Base-by-base conservation (phyloP, 1,140 invertebrate genomes). In the Adelges cooleyi region DNA sequence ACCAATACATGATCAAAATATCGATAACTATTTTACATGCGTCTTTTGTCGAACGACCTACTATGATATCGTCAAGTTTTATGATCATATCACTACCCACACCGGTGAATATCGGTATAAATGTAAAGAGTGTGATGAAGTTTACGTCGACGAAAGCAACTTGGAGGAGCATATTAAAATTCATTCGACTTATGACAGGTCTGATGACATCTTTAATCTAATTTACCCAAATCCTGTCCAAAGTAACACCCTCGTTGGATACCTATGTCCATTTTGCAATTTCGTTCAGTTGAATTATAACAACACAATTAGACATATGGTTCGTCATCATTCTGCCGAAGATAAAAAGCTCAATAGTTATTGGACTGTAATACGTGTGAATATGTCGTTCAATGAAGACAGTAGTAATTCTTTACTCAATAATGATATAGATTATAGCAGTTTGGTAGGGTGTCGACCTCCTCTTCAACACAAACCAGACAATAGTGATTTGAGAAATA, bases 211-310 rank as follows among this genome's bases (percentile, higher is more conserved):
- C 10, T 29, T 25, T 20, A 2, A 29, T 33, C 2, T 48, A 18
- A 4, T 48, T 10, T 20, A 48, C 18, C 23, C 40, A 22, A 33
- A 20, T 62, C 25, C 42, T 17, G 29, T 48, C n/a, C 5, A 22
- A 3, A 11, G 9, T 11, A 46, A 17, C 1, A 22, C 29, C 13
- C 0, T 62, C 20, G 18, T 62, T 48, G 56, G 56, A 18, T 62
- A 62, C 33, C 33, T 62, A 33, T 62, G 56, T 48, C 38, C 56
- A 20, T 62, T 62, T 48, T 62, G 56, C 33, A n/a, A 48, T 46
- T 62, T 20, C 33, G 11, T 62, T 20, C 56, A 62, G 44, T 17
- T 62, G 15, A 0, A 27, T 29, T 62, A 62, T n/a, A 48, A 48
- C n/a, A 62, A 62, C 11, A 29, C 46, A 3, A 25, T 22, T 4